Conservation (phyloP, 2,888 invertebrate species). For the Phymatocera aterrima region DNA sequence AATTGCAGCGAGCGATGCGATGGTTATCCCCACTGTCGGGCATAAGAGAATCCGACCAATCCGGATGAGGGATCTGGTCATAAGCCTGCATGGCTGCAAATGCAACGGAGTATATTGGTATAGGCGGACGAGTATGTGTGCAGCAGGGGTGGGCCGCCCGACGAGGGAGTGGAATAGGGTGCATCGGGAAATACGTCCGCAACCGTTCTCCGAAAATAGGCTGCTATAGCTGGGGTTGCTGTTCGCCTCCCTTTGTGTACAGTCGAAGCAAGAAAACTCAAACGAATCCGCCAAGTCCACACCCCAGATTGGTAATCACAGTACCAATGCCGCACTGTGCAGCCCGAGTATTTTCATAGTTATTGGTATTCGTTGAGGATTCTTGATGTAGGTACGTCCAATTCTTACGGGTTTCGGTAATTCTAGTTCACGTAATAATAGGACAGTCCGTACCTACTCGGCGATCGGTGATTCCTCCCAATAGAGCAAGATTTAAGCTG, state of each 20-base stretch:
- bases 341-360: not conserved
- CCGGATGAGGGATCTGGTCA: not conserved
- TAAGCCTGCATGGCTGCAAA: not conserved
- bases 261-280: slow-evolving; percentile 26
- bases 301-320: no score
- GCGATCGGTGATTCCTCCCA: no score
- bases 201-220: slow-evolving; percentile 42
- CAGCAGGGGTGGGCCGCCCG: not conserved
- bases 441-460: no score
- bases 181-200: slow-evolving; percentile 39
- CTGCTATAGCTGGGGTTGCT: slow-evolving; percentile 20
- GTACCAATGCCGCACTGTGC: not conserved
- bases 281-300: not conserved
- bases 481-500: no score
- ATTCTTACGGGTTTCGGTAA: no score
- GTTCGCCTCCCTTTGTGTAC: slow-evolving; percentile 25
- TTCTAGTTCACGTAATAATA: no score
- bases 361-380: no score
- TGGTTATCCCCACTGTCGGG: slow-evolving; percentile 29
- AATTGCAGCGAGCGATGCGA: slow-evolving; percentile 31
- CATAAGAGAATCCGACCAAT: slow-evolving; percentile 9
- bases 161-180: slow-evolving; percentile 30
- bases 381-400: no score
- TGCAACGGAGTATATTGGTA: slow-evolving; percentile 1
- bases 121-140: not conserved